Evolutionary conservation across 2,797 vertebrate genomes (phyloP), one percentile per base, ranked within the genome.

Genomic region (Gallinago stenura): DNA sequence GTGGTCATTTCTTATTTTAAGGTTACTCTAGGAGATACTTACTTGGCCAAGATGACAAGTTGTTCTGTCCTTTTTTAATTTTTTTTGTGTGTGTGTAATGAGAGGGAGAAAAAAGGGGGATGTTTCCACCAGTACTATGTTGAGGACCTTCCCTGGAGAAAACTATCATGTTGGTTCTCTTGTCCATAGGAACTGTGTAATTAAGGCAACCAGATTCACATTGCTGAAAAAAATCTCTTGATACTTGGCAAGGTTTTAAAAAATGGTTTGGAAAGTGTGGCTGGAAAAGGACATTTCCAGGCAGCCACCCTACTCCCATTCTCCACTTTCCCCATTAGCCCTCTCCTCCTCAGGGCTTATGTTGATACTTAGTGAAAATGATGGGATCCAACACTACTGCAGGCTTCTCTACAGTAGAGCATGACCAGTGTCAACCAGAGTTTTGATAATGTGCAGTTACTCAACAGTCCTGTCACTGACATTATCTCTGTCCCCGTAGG

Each of bases 311-410:
- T 83, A 92, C 73, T 91, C 39, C 35, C n/a, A 8, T 92, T 92
- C 46, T 81, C 75, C 73, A 81, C 56, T 95, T 92, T 94, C 61
- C 43, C 87, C 53, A 76, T 86, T 92, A 84, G 82, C 89, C 71
- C 56, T 95, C 69, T 94, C 56, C 48, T 92, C 94, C 96, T 96
- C 87, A 70, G 91, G 97, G 95, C 91, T 80, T 30, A 10, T 56
- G 95, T 76, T 97, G 92, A 97, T 96, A 95, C 94, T 97, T 96
- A 97, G 96, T 94, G 77, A 93, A 96, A 83, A 89, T 96, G 95
- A 97, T 97, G 80, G 90, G 35, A 96, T 94, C 69, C 88, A 95
- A 94, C 89, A 95, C 91, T 88, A 96, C 86, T 97, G 62, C 94
- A 95, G 68, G 92, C 90, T 95, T 95, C 73, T 94, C 83, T 83